A percentile compares a stretch with the other conserved stretches of the same genome.
Evolutionary conservation across 2,888 invertebrate genomes (phyloP).

Genomic region (Tetragnatha montana): DNA sequence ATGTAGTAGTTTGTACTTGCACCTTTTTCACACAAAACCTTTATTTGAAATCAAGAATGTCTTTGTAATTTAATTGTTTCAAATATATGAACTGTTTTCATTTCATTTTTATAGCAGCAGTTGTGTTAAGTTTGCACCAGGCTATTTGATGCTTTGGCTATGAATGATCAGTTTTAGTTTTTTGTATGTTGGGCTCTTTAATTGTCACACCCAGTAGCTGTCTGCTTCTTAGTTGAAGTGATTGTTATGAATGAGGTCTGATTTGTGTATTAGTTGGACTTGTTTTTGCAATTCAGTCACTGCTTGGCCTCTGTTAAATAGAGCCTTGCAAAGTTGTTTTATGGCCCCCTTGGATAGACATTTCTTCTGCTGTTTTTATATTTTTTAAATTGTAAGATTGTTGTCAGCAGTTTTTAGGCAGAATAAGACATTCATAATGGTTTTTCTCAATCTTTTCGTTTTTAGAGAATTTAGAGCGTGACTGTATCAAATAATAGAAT

Average conservation of each 20-base stretch:
- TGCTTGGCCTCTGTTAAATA: conserved; percentile 61
- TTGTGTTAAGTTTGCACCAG: conserved; percentile 70
- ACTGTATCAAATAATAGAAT: conserved; percentile 69
- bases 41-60: conserved; percentile 39
- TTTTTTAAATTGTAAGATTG: conserved; percentile 26
- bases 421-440: conserved; percentile 60
- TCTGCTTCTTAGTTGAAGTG: conserved; percentile 68
- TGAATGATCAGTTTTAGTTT: conserved; percentile 62
- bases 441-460: conserved; percentile 63
- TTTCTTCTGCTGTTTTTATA: conserved; percentile 67
- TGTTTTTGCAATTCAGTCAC: conserved; percentile 62
- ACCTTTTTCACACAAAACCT: conserved; percentile 38
- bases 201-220: conserved; percentile 67
- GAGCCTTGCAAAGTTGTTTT: conserved; percentile 57
- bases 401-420: conserved; percentile 67
- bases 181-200: conserved; percentile 65
- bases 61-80: conserved; percentile 59
- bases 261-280: conserved; percentile 68
- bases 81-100: conserved; percentile 41
- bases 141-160: conserved; percentile 70
- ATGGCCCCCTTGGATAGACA: conserved; percentile 58
- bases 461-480: conserved; percentile 68
- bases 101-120: conserved; percentile 66
- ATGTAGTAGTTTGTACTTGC: conserved; percentile 13
- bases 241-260: conserved; percentile 58